A percentile compares a stretch with the other conserved stretches of the same genome.
Conservation (phyloP, 2,113 vertebrate genomes). For the Microcebus ravelobensis region DNA sequence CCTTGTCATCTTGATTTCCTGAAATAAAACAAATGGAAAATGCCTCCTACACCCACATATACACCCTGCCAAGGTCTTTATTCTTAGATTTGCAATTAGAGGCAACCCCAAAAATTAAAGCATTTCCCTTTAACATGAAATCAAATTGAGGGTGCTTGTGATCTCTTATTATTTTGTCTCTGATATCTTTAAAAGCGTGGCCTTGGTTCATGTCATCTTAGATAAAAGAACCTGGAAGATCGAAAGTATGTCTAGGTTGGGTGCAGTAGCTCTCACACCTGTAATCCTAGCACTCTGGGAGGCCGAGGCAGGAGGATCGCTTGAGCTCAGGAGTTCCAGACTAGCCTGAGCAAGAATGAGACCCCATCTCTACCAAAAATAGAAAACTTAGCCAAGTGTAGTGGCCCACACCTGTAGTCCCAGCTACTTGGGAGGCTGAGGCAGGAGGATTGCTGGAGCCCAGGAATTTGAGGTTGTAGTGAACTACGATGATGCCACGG, state of each 20-base stretch:
- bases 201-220: neutral
- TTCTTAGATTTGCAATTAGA: conserved; percentile 8
- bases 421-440: too few species aligned
- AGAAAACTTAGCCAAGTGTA: too few species aligned
- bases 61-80: neutral
- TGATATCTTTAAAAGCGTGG: neutral
- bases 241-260: neutral
- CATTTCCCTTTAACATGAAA: neutral
- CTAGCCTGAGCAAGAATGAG: too few species aligned
- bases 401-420: too few species aligned
- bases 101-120: neutral
- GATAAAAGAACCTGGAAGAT: neutral
- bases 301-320: too few species aligned
- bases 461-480: too few species aligned
- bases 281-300: too few species aligned
- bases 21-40: neutral
- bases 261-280: too few species aligned
- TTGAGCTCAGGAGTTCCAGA: too few species aligned
- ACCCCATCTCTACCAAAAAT: too few species aligned
- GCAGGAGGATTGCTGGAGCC: too few species aligned
- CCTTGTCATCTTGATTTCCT: conserved; percentile 6
- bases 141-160: neutral
- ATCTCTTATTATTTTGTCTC: neutral
- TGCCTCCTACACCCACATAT: neutral
- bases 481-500: too few species aligned